Evolutionary conservation across 30 jellyfish, hydroid and myxozoan genomes (phyloP).

Genomic region (Turritopsis rubra): DNA sequence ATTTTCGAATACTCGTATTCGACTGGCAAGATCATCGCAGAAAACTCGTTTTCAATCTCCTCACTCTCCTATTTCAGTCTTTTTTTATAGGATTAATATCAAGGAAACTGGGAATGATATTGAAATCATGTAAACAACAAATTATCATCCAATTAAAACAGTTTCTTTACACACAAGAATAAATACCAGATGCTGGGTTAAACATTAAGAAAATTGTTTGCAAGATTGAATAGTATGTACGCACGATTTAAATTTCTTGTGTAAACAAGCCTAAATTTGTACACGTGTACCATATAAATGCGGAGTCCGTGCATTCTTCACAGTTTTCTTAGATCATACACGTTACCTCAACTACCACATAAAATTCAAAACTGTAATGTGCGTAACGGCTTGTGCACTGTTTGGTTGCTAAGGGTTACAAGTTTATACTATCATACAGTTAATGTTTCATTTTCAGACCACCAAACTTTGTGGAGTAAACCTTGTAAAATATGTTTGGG

Average conservation of each 20-base stretch:
- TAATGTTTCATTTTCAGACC: no score
- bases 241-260: neutral
- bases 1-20: neutral
- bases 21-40: neutral
- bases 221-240: neutral
- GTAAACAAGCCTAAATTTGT: neutral
- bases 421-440: no score
- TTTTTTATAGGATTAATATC: neutral
- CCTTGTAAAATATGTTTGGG: no score
- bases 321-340: no score
- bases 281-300: no score
- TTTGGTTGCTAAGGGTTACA: no score
- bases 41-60: neutral
- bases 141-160: neutral
- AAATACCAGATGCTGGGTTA: neutral
- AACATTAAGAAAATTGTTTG: no score
- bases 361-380: no score
- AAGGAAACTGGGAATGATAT: neutral
- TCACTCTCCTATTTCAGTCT: neutral
- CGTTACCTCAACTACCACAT: no score
- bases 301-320: no score
- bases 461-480: no score
- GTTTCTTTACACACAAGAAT: neutral
- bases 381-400: no score
- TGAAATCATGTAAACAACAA: neutral